Evolutionary conservation across 2,113 vertebrate species (phyloP), one percentile per base, ranked within the genome.

Genomic region (Talpa occidentalis): DNA sequence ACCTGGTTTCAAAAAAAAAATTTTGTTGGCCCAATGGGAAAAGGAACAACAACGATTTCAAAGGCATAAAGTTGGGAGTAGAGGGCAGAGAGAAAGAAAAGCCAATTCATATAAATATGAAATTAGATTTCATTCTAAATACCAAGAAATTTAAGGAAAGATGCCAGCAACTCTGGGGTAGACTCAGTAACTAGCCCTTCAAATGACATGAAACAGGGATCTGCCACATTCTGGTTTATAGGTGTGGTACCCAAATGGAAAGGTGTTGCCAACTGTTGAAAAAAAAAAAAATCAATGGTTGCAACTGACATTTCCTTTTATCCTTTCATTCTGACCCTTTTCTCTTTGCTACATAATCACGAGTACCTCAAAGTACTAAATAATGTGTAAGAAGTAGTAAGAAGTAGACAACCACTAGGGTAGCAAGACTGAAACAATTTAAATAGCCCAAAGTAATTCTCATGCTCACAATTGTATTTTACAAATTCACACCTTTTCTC

Each of bases 31-130:
- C 70, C 8, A 60, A 22, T 30, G 24, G 35, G 28, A 37, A 76
- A 93, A 93, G 70, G 80, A 88, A 85, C 30, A 92, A 85, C 30
- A 92, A 88, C 30, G 21, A 56, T 78, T 96, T 83, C 26, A 21
- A 81, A 94, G 90, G 52, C 8, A 80, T 59, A 70, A 47, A 44
- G 14, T 44, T n/a, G 15, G 67, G 10, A 40, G 8, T 21, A 35
- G 17, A 47, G 21, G 30, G 40, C 60, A 44, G 42, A 92, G 74
- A 88, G 59, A 94, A 93, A 81, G 19, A 88, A 84, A 94, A 86
- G 88, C 21, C 14, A 72, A 52, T 49, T 94, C 37, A 78, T 14
- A 21, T 73, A 83, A 89, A 82, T 22, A 76, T 22, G n/a, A 94
- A 96, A 87, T 74, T 52, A 77, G 70, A 60, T 91, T 78, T 88